Evolutionary conservation across 2,888 invertebrate species (phyloP).

Genomic region (Himalopsyche anomala): DNA sequence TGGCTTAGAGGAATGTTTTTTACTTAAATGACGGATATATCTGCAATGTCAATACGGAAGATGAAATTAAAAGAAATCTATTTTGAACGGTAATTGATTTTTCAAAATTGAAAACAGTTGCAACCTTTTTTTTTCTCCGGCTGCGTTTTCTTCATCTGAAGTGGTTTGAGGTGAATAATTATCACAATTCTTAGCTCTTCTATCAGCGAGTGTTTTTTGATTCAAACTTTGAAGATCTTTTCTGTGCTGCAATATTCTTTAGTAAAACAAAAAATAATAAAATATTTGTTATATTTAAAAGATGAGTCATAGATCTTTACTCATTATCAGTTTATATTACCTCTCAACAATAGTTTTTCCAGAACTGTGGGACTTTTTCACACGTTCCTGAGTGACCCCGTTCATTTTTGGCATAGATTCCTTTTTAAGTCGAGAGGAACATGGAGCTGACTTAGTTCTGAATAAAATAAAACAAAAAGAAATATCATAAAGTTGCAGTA

Average conservation of each 20-base stretch:
- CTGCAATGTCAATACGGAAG: not conserved
- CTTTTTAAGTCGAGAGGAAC: not conserved
- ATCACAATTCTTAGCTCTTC: not conserved
- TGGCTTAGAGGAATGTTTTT: not conserved
- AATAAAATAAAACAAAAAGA: constrained; percentile 39
- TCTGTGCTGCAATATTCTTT: constrained; percentile 13
- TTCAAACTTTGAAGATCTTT: not conserved
- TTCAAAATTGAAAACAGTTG: not conserved
- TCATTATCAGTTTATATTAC: not conserved
- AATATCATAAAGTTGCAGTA: not conserved
- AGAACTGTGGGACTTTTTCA: not conserved
- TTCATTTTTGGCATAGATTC: not conserved
- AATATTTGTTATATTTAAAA: no score
- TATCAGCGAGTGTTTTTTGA: not conserved
- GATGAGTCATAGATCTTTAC: no score
- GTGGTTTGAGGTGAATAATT: not conserved
- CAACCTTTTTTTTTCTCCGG: not conserved
- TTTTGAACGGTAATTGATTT: not conserved
- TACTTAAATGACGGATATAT: not conserved
- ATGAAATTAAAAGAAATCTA: no score
- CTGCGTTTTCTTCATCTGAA: not conserved
- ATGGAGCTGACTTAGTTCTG: constrained; percentile 52
- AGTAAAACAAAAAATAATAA: not conserved
- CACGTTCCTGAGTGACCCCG: not conserved
- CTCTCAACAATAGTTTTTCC: constrained; percentile 17